Base-by-base conservation (phyloP, 2,888 invertebrate genomes). In the Leptogaster cylindrica region DNA sequence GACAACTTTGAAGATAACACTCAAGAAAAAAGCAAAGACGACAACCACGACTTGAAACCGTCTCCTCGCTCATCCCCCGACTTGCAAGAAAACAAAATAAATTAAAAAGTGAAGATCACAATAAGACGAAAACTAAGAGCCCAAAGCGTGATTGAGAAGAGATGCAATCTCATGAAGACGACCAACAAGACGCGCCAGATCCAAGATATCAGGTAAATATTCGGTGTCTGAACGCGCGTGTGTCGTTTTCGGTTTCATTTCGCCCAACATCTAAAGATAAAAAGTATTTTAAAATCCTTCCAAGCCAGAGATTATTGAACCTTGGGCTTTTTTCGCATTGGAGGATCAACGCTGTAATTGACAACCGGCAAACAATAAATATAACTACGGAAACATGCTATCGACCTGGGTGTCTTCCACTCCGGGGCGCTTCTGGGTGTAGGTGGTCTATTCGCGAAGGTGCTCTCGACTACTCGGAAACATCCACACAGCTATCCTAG, bases 101-200 rank as follows among this genome's bases (percentile, higher is more conserved):
- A n/a, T n/a, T n/a, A n/a, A n/a, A n/a, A n/a, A n/a, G n/a, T n/a
- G 39, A 55, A 55, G 55, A 55, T 18, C 36, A 55, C 14, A 41
- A 41, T 18, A 41, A 41, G 18, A 55, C 27, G 23, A 12, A 50
- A 50, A 31, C 6, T 25, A 50, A 50, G 25, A 44, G 6, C 31
- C 10, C 18, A 20, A 46, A 46, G 16, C 16, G 36, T 55, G 55
- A 33, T 52, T 33, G 20, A 52, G 55, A 36, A 52, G 55, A 36
- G 33, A 36, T 25, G 23, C 39, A 36, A 55, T 23, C 39, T 55
- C 20, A 39, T 25, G 23, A 55, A 55, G 55, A 16, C 55, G 23
- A 51, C 3, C 10, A 46, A 20, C 20, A 20, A 46, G 23, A 14
- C 12, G 2, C 5, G 12, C 41, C 18, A 14, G 14, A 41, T 31